Evolutionary conservation across 92 coral and sea anemone genomes (phyloP), one percentile per base, ranked within the genome.

Genomic region (Parazoanthus darwini): DNA sequence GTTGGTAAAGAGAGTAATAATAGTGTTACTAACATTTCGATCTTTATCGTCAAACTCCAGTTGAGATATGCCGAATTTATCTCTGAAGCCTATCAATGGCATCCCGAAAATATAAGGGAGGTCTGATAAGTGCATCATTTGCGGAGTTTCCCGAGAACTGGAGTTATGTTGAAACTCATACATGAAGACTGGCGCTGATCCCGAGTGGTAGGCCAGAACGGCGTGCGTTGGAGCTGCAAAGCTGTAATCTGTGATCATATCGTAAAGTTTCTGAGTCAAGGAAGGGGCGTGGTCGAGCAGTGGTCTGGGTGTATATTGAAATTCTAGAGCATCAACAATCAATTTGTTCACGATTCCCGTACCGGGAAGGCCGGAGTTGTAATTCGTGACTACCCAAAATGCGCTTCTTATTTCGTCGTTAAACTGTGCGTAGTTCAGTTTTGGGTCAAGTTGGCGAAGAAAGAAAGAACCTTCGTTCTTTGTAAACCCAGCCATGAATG

Each of bases 301-400:
- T 1, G 92, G 90, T 86, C 93, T 79, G 54, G 93, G 92, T n/a
- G 90, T 85, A 89, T 91, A 91, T 83, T 88, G 81, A 65, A 91
- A 91, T 71, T 91, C 77, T 15, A 91, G 29, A 11, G 93, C 90
- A 22, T 80, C 92, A 36, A 50, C 72, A 35, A 91, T 65, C 35
- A 91, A 85, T 43, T 73, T 78, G 7, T 83, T 83, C 73, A 67
- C 80, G 4, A 39, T 38, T 39, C 88, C 84, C 56, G 67, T 90
- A 14, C 78, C 82, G 7, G 77, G 79, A 80, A 91, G 78, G 0
- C 76, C 90, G 15, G 68, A 43, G 63, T 86, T 36, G 72, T 26
- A 87, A 6, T 35, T 26, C 20, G 18, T 20, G 15, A 70, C 81
- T 33, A 89, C 3, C 25, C 3, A 14, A 33, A 83, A 29, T 33